These are phyloP conservation scores for Myioborus melanocephalus DNA, from an alignment of 2,797 vertebrate species.

Conservation along the genomic window DNA sequence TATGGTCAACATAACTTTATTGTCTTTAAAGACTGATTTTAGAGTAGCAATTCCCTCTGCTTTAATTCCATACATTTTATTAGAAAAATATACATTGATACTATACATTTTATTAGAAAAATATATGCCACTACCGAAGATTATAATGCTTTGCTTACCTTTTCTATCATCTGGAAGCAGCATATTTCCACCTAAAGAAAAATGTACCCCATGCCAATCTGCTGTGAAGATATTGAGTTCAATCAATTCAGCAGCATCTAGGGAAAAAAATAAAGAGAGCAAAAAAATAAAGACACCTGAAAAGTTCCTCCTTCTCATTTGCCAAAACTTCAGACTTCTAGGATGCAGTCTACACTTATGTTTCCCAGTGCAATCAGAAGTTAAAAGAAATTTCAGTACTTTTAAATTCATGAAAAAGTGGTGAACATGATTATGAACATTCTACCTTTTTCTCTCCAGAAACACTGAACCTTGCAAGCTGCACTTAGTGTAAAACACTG, in stretches of 20 bases:
- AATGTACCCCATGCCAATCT: constrained; percentile 76
- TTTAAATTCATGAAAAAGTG: not conserved
- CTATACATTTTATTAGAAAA: not conserved
- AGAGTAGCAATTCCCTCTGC: not conserved
- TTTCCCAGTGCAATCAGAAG: not conserved
- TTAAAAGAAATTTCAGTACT: not conserved
- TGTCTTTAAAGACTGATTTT: not conserved
- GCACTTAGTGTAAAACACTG: not conserved
- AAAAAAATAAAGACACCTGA: not conserved
- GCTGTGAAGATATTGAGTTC: constrained; percentile 74
- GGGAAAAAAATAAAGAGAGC: accelerated
- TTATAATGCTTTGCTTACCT: constrained; percentile 71
- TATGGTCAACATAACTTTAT: not conserved
- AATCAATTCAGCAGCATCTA: constrained; percentile 84
- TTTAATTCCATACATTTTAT: not conserved
- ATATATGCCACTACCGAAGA: not conserved
- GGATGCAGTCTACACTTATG: not conserved
- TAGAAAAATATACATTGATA: not conserved
- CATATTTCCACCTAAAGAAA: constrained; percentile 68
- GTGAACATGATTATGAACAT: not conserved
- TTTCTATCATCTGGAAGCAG: constrained; percentile 55
- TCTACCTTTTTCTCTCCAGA: not conserved
- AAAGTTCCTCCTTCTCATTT: not conserved
- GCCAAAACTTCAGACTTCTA: not conserved
- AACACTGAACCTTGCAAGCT: not conserved